Evolutionary conservation across 2,888 invertebrate species (phyloP), one percentile per base, ranked within the genome.

Genomic region (Drosophila yooni): DNA sequence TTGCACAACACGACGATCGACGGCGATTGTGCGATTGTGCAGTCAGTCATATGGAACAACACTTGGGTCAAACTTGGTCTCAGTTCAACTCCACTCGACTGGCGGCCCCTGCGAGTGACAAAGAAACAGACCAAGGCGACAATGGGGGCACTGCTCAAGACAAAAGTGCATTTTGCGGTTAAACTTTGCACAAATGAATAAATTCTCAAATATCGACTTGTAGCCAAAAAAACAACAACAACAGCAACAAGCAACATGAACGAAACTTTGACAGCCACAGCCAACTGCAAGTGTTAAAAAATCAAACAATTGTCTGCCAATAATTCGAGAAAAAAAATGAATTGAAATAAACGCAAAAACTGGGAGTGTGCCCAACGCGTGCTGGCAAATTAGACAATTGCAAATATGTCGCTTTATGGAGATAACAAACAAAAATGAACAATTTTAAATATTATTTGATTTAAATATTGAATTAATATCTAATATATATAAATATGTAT

Each of bases 121-220:
- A 75, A 66, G 40, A 53, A 68, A 66, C 38, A 50, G 52, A 56
- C 46, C 69, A 56, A 59, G 71, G 62, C 68, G 64, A 82, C 75
- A 82, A 67, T 59, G 60, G 48, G 34, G 10, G 50, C 62, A 50
- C 59, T 21, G 68, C 34, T 36, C 63, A 34, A 58, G 50, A 64
- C 74, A 82, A 79, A 82, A 82, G 78, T 80, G 78, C 81, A 78
- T 82, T 83, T 81, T 82, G 82, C 78, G 82, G 81, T 82, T 83
- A 66, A 72, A 59, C 63, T 73, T 72, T 31, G 34, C 53, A 53
- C 56, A 67, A 85, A 73, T 80, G 68, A 66, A 75, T 64, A 77
- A 48, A 69, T 62, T 69, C 74, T 58, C 50, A 57, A 70, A 62
- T 40, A 61, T 69, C 66, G 62, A 76, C 52, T 69, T 69, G 69